These are phyloP conservation scores for Henricia sp. DNA, from an alignment of 53 echinoderm and acorn worm genomes.

Conservation along the genomic window DNA sequence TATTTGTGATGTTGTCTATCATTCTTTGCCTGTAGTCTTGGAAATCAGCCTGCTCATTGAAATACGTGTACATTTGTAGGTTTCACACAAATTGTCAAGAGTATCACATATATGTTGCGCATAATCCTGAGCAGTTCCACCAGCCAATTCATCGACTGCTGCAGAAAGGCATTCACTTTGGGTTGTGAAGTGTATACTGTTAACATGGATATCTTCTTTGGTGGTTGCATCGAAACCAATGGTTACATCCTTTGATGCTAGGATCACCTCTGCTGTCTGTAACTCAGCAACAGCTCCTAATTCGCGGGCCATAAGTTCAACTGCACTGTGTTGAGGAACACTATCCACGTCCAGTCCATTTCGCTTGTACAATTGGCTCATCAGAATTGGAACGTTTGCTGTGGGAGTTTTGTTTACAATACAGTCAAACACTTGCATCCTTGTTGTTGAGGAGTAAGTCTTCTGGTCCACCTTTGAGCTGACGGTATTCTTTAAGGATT, in stretches of 20 bases:
- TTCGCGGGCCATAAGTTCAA: conserved; percentile 60
- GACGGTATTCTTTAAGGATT: conserved; percentile 17
- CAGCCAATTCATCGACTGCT: conserved; percentile 60
- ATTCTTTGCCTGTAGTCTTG: conserved; percentile 31
- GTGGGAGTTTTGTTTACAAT: conserved; percentile 65
- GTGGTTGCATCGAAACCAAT: conserved; percentile 70
- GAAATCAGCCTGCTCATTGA: conserved; percentile 21
- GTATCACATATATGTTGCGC: conserved; percentile 2
- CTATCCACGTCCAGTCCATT: conserved; percentile 49
- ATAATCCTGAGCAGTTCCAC: conserved; percentile 23
- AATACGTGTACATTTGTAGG: conserved; percentile 54
- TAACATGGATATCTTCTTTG: conserved; percentile 60
- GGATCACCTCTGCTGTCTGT: conserved; percentile 54
- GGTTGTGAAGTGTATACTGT: conserved; percentile 57
- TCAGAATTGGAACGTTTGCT: conserved; percentile 30
- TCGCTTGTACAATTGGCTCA: conserved; percentile 42
- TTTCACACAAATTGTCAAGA: conserved; percentile 39
- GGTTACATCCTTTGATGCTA: conserved; percentile 15
- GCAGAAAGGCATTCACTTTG: conserved; percentile 24
- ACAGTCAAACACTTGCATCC: conserved; percentile 66
- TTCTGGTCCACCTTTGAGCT: conserved; percentile 32
- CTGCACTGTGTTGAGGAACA: conserved; percentile 65
- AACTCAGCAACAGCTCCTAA: conserved; percentile 60
- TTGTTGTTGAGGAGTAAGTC: conserved; percentile 37
- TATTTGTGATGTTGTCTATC: conserved; percentile 62